Conservation (phyloP, 1,140 invertebrate genomes). For the Atta texana region DNA sequence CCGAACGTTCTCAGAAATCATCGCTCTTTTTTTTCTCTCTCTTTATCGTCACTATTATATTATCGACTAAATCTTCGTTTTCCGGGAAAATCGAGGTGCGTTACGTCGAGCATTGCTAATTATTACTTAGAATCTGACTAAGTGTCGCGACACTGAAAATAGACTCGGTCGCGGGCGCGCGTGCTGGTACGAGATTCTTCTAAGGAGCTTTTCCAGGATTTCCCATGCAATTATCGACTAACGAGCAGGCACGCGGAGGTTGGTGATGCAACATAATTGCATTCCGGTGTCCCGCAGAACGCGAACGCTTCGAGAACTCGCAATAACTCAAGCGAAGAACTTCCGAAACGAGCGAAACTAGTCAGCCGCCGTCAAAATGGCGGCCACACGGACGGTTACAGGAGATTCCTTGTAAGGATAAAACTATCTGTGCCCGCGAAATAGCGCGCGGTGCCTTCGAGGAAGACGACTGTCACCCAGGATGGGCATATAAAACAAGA, state of each 20-base stretch:
- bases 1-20: not conserved
- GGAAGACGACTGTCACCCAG: not conserved
- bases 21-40: not conserved
- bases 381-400: slow-evolving; percentile 1
- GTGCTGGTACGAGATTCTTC: slow-evolving; percentile 42
- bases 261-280: slow-evolving; percentile 64
- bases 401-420: slow-evolving; percentile 13
- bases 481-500: not conserved
- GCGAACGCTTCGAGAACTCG: slow-evolving; percentile 57
- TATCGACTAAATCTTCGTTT: slow-evolving; percentile 11
- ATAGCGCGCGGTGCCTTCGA: slow-evolving; percentile 4
- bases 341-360: slow-evolving; percentile 61
- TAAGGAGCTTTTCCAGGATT: slow-evolving; percentile 61
- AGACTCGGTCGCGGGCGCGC: slow-evolving; percentile 15
- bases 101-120: slow-evolving; percentile 49
- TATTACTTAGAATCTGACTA: slow-evolving; percentile 39
- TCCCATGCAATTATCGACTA: slow-evolving; percentile 61
- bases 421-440: slow-evolving; percentile 42
- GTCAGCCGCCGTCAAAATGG: slow-evolving; percentile 43
- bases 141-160: slow-evolving; percentile 45
- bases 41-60: not conserved
- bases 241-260: slow-evolving; percentile 52
- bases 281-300: slow-evolving; percentile 53
- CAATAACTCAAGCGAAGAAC: slow-evolving; percentile 57
- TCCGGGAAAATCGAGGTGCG: slow-evolving; percentile 15